A percentile compares a stretch with the other conserved stretches of the same genome.
These are phyloP conservation scores for Dendrolimus pini DNA, from an alignment of 2,888 invertebrate genomes.

Conservation along the genomic window DNA sequence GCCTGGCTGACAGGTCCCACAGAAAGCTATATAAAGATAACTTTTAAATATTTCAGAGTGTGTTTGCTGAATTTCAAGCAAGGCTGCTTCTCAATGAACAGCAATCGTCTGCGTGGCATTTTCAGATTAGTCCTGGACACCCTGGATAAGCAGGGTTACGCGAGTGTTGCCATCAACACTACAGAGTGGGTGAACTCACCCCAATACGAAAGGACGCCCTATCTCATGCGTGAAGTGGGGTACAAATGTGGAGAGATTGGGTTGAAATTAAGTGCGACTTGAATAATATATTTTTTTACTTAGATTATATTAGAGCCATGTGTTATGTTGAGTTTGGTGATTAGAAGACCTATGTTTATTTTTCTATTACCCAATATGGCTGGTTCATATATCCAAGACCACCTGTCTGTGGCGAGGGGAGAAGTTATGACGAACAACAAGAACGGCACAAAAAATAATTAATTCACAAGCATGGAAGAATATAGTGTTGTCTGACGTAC, in stretches of 20 bases:
- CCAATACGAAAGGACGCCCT: conserved; percentile 78
- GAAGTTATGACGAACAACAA: no score
- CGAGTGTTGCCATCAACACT: conserved; percentile 72
- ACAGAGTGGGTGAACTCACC: conserved; percentile 71
- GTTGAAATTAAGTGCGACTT: conserved; percentile 45
- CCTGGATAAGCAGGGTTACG: conserved; percentile 74
- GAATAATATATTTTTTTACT: conserved; percentile 15
- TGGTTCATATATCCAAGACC: no score
- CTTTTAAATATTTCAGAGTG: conserved; percentile 61
- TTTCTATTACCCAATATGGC: no score
- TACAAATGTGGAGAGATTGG: conserved; percentile 69
- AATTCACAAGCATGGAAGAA: no score
- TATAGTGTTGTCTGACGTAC: no score
- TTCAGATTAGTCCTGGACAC: conserved; percentile 71
- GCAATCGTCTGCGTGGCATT: conserved; percentile 69
- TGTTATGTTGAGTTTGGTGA: conserved; percentile 4
- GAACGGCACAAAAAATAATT: no score
- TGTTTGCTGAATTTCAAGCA: conserved; percentile 72
- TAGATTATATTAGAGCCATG: conserved; percentile 10
- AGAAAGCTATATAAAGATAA: no score
- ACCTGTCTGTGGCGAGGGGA: no score
- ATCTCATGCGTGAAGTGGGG: conserved; percentile 73
- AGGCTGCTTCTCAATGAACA: conserved; percentile 77
- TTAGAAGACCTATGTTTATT: not conserved
- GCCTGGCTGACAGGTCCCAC: no score